Evolutionary conservation across 2,113 vertebrate species (phyloP), one percentile per base, ranked within the genome.

Genomic region (Sinocyclocheilus anophthalmus): DNA sequence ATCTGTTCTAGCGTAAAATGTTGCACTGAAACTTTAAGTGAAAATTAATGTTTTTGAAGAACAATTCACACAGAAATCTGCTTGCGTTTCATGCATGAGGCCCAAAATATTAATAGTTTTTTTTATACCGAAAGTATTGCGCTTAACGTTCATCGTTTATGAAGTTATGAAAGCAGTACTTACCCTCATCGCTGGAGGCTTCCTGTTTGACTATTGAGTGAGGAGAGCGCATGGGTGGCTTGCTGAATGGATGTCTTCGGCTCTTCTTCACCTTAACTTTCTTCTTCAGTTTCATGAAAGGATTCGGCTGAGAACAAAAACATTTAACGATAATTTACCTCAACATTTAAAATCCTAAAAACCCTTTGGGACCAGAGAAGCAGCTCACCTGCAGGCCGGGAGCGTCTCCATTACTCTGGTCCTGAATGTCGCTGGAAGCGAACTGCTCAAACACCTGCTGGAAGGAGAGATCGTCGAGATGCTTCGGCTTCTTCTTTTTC

Each of bases 251-350:
- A 85, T 99, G 98, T 3, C 98, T 96, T 0, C 98, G 95, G 86
- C 97, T 99, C 93, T 97, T 99, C 87, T 97, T 99, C 61, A 99
- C 96, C 90, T 97, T 96, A 89, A 96, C 95, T 89, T 96, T 96
- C 91, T 96, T 92, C 93, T 97, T 99, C 91, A 96, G 87, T 86
- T 97, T 96, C 16, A 96, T 90, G 89, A 96, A 98, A 8, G 93
- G 91, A 20, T 93, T 86, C 0, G 92, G 77, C 97, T 98, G 90
- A 4, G 90, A 57, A 1, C 42, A 55, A 30, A 86, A 20, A 67
- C 37, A 26, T 22, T 33, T n/a, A 16, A 13, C 9, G 2, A 7
- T 33, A 16, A 3, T 16, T 67, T 6, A 30, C 65, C 6, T 18
- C 14, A 8, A 9, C 3, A 6, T 24, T 33, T 69, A 33, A 18